Conservation (phyloP, 2,797 vertebrate genomes). For the Channa striata region DNA sequence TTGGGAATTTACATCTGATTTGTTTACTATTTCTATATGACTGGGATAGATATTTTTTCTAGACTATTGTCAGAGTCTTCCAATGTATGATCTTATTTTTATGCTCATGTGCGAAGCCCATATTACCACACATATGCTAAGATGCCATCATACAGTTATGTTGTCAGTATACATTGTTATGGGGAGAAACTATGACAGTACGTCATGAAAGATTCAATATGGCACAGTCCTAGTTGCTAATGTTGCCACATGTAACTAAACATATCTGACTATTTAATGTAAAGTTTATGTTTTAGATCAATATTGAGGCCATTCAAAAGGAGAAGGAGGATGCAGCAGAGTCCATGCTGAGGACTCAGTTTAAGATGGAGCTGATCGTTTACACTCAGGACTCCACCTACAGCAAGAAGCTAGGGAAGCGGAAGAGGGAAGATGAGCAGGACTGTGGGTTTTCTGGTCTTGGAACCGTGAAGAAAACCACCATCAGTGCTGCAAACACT, state of each 20-base stretch:
- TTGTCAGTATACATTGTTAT: no score
- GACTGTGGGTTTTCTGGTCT: no score
- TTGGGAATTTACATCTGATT: no score
- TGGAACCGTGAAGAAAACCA: slow-evolving; percentile 3
- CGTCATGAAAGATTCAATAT: no score
- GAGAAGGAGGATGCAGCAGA: slow-evolving; percentile 78
- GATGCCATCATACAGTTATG: no score
- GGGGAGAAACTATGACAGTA: no score
- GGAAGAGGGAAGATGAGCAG: slow-evolving; percentile 10
- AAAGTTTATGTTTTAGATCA: slow-evolving; percentile 72
- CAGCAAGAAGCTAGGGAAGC: slow-evolving; percentile 12
- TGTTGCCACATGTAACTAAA: not conserved
- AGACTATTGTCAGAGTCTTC: no score
- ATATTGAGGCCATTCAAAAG: slow-evolving; percentile 83
- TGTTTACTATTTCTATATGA: no score
- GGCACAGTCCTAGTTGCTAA: not conserved
- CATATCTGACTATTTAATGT: not conserved
- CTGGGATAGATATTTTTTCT: no score
- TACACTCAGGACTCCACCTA: slow-evolving; percentile 90
- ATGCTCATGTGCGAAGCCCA: no score
- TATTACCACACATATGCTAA: no score
- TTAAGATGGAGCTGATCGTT: slow-evolving; percentile 89
- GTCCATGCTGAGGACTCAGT: slow-evolving; percentile 82
- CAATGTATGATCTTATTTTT: no score
- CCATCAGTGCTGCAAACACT: slow-evolving; percentile 45